Evolutionary conservation across 2,797 vertebrate species (phyloP).

Genomic region (Chrosomus eos): DNA sequence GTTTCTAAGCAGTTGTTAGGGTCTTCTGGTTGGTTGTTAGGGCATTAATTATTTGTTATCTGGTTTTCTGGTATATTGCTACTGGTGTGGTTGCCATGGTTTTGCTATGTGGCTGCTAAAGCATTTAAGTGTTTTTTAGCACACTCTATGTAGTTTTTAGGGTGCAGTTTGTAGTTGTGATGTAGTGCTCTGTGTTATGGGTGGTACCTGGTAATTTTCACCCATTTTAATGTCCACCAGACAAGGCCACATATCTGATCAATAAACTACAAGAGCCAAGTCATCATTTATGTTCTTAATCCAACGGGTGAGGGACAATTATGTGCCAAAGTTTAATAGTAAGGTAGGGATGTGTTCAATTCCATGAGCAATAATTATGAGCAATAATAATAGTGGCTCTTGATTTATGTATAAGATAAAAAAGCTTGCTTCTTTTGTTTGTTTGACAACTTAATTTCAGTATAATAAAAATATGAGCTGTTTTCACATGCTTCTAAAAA

Average conservation of each 20-base stretch:
- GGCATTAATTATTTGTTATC: not conserved
- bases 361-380: not conserved
- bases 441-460: conserved; percentile 11
- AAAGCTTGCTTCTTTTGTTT: conserved; percentile 8
- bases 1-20: not conserved
- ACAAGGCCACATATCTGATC: not conserved
- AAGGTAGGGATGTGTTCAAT: not conserved
- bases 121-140: not conserved
- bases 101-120: not conserved
- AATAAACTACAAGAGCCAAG: not conserved
- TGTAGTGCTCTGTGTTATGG: too few relatives aligned
- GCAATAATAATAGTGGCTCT: conserved; percentile 1
- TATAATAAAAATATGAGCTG: conserved; percentile 1
- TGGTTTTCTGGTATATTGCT: not conserved
- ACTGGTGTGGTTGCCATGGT: not conserved
- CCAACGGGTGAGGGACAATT: not conserved
- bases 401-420: not conserved
- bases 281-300: not conserved
- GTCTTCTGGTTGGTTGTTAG: not conserved
- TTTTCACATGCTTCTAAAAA: conserved; percentile 14
- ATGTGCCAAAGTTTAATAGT: not conserved
- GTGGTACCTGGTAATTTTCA: not conserved
- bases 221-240: not conserved
- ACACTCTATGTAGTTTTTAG: not conserved
- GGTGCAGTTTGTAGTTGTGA: not conserved